Percentiles rank a stretch among this genome's conserved stretches.
phyloP scores from a whole-genome alignment of 2,797 vertebrate species.

The Moxostoma hubbsi region DNA sequence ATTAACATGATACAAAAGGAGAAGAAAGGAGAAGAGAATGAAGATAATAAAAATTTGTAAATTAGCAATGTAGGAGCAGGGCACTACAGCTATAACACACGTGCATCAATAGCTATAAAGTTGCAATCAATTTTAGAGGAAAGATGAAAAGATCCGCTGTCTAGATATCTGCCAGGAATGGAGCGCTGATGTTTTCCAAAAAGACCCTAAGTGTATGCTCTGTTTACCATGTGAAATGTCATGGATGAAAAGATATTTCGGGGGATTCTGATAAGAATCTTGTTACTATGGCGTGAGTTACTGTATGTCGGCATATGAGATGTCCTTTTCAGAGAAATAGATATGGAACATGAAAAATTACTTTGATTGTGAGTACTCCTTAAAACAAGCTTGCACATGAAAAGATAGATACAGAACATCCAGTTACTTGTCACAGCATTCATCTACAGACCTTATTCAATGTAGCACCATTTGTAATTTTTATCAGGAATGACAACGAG shows the following conservation, averaged over 20 bases:
- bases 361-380: not conserved
- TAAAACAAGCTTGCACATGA: not conserved
- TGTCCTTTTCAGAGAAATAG: not conserved
- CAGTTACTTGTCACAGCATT: not conserved
- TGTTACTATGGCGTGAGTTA: not conserved
- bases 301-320: not conserved
- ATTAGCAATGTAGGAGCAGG: not conserved
- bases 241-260: no score
- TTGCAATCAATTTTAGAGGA: not conserved
- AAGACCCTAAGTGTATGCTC: not conserved
- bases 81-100: not conserved
- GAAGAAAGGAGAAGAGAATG: not conserved
- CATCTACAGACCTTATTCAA: not conserved
- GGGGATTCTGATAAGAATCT: not conserved
- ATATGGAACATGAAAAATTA: not conserved
- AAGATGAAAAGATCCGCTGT: not conserved
- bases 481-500: not conserved
- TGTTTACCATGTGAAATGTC: not conserved
- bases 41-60: not conserved
- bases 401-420: not conserved
- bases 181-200: not conserved
- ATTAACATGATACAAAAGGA: conserved; percentile 5
- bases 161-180: not conserved
- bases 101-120: not conserved
- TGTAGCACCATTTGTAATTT: no score